Evolutionary conservation across 2,113 vertebrate species (phyloP).

Genomic region (Psephotus haematonotus): DNA sequence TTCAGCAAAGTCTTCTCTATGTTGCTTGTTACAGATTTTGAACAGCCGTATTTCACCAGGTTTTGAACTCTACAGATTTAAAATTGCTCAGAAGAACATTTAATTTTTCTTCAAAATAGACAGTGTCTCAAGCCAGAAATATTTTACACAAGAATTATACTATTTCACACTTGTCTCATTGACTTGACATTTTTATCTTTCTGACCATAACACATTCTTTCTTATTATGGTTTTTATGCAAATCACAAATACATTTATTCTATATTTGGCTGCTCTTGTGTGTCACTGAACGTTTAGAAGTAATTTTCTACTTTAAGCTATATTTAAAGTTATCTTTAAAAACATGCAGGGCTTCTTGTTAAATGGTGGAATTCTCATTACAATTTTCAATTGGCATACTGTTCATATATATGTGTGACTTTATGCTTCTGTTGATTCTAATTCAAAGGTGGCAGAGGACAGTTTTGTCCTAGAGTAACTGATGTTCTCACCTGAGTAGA

Average conservation of each 20-base stretch:
- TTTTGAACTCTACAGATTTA: neutral
- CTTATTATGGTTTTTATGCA: neutral
- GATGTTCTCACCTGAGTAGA: neutral
- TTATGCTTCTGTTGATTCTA: neutral
- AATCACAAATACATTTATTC: neutral
- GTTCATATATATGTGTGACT: neutral
- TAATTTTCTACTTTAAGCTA: slow-evolving; percentile 2
- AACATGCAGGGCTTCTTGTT: neutral
- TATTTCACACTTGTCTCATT: neutral
- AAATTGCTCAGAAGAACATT: neutral
- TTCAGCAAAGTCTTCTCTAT: neutral
- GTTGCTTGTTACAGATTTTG: neutral
- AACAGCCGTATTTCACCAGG: neutral
- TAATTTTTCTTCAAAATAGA: neutral
- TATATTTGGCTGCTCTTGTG: neutral
- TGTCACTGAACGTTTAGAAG: neutral
- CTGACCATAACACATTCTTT: neutral
- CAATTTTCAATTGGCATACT: neutral
- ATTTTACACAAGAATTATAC: neutral
- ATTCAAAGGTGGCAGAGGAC: neutral
- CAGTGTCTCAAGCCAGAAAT: neutral
- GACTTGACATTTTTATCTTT: neutral
- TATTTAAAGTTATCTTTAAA: neutral
- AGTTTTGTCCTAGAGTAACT: neutral
- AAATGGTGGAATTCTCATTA: neutral